These are phyloP conservation scores for Mesoligia furuncula DNA, from an alignment of 2,888 invertebrate species.

Conservation along the genomic window DNA sequence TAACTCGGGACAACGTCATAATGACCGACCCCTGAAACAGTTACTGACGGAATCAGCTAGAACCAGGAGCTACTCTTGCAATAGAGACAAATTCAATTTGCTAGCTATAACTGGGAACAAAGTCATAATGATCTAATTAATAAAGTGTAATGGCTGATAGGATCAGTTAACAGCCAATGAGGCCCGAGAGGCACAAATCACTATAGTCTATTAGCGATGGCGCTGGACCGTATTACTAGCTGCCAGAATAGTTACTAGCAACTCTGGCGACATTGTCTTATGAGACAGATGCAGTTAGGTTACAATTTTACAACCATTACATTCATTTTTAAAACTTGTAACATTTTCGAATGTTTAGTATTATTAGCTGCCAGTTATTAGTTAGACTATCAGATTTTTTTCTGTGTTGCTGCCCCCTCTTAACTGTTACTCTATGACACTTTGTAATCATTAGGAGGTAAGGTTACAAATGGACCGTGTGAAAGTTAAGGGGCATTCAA, in stretches of 20 bases:
- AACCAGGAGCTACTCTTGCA: not conserved
- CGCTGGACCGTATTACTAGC: slow-evolving; percentile 46
- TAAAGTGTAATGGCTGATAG: slow-evolving; percentile 49
- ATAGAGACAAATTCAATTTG: not conserved
- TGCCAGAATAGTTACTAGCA: slow-evolving; percentile 33
- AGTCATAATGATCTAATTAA: slow-evolving; percentile 46
- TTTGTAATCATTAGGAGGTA: not conserved
- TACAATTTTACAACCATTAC: not conserved
- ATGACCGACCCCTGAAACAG: not conserved
- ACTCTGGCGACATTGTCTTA: slow-evolving; percentile 5
- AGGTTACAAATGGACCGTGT: slow-evolving; percentile 1
- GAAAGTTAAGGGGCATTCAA: slow-evolving; percentile 14
- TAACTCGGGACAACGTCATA: too few species aligned
- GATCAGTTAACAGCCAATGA: slow-evolving; percentile 57
- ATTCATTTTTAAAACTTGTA: not conserved
- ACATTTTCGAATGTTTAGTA: not conserved
- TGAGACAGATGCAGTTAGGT: not conserved
- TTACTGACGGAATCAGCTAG: not conserved
- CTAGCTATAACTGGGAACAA: slow-evolving; percentile 9
- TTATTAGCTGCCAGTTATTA: not conserved
- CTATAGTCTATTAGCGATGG: slow-evolving; percentile 50
- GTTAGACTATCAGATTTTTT: not conserved
- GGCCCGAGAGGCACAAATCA: slow-evolving; percentile 54
- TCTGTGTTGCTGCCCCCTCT: not conserved
- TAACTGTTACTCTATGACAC: not conserved